Percentiles rank a stretch among this genome's conserved stretches.
Evolutionary conservation across 1,140 invertebrate species (phyloP).

Genomic region (Drosophila ficusphila): DNA sequence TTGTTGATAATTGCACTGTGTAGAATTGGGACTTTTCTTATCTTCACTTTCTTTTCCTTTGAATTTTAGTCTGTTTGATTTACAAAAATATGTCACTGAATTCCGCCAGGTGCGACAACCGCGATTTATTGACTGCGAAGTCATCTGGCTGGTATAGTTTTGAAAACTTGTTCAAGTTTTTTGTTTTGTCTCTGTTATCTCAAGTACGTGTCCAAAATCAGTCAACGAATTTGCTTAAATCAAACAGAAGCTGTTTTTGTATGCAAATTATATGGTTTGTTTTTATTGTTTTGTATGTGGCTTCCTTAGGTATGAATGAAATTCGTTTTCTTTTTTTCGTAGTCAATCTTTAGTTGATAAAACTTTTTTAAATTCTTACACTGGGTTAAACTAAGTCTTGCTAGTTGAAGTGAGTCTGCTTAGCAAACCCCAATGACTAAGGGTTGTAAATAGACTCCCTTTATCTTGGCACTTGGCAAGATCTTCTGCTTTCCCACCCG

Average conservation of each 20-base stretch:
- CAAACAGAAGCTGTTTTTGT: background rate
- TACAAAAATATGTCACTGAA: background rate
- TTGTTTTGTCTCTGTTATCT: slow-evolving; percentile 14
- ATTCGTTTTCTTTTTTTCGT: background rate
- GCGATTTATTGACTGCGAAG: slow-evolving; percentile 24
- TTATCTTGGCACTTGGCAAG: slow-evolving; percentile 29
- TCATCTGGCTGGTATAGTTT: slow-evolving; percentile 3
- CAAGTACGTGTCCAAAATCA: slow-evolving; percentile 3
- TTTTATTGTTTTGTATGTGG: background rate
- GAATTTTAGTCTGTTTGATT: background rate
- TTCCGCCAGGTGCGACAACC: background rate
- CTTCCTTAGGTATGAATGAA: slow-evolving; percentile 5
- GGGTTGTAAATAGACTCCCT: slow-evolving; percentile 35
- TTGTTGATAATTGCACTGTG: background rate
- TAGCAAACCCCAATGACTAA: slow-evolving; percentile 31
- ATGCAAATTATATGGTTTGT: background rate
- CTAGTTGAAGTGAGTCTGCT: background rate
- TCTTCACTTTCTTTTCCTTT: background rate
- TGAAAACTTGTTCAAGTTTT: background rate
- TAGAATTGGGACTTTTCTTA: slow-evolving; percentile 3
- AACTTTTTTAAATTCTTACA: too few species aligned
- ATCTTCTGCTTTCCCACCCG: slow-evolving; percentile 7
- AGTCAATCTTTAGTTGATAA: background rate
- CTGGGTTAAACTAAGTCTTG: background rate
- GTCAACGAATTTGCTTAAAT: background rate